These are phyloP conservation scores for Onychostruthus taczanowskii DNA, from an alignment of 2,113 vertebrate genomes.

Conservation along the genomic window DNA sequence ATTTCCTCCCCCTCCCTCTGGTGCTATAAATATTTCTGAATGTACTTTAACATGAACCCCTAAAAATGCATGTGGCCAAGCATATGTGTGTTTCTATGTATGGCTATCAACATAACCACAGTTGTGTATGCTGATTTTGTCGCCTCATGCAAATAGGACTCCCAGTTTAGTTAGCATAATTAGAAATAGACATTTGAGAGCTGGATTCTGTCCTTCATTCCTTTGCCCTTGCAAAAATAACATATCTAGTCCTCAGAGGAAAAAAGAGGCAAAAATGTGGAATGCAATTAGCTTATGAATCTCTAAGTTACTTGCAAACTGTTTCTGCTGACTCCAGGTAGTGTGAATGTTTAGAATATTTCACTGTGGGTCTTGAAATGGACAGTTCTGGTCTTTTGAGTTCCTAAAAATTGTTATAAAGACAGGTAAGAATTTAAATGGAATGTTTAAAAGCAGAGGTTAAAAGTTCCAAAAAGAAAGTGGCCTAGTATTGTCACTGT, in stretches of 20 bases:
- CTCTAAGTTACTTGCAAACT: not conserved
- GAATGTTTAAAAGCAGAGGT: not conserved
- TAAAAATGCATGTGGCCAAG: not conserved
- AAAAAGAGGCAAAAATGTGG: not conserved
- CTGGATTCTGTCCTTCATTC: not conserved
- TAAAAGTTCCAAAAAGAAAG: not conserved
- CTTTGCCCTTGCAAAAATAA: constrained; percentile 10
- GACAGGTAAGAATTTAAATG: not conserved
- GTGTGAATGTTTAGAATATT: not conserved
- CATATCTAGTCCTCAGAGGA: not conserved
- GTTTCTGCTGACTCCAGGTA: not conserved
- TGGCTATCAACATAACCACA: not conserved
- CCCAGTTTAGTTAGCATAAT: constrained; percentile 19
- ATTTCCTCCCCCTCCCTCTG: not conserved
- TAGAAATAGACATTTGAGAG: constrained; percentile 8
- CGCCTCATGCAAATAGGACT: constrained; percentile 35
- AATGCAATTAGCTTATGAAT: not conserved
- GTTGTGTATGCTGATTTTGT: constrained; percentile 33
- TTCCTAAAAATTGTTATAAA: not conserved
- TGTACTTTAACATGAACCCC: not conserved
- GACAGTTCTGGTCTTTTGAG: not conserved
- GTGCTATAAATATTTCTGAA: constrained; percentile 2
- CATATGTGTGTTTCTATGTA: constrained; percentile 10
- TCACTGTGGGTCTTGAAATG: not conserved
- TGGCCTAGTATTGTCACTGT: not conserved